Percentiles rank a stretch among this genome's conserved stretches.
Evolutionary conservation across 2,888 invertebrate species (phyloP).

Genomic region (Cetonia aurata): DNA sequence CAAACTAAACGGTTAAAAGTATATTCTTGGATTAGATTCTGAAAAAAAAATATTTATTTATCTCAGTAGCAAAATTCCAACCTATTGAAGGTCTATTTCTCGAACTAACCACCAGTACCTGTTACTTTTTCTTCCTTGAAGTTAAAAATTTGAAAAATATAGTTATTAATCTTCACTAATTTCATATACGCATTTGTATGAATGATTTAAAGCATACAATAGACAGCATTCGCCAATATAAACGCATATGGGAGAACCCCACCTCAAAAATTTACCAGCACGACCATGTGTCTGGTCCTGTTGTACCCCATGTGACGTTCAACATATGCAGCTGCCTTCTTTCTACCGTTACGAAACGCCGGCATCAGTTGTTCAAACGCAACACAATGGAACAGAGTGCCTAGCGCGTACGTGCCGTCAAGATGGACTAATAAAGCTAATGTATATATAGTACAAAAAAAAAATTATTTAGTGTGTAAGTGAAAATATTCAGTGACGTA

Average conservation of each 20-base stretch:
- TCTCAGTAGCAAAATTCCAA: too few relatives aligned
- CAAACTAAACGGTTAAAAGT: too few relatives aligned
- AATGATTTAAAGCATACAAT: not conserved
- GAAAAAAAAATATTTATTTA: too few relatives aligned
- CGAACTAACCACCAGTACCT: too few relatives aligned
- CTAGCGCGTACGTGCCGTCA: conserved; percentile 13
- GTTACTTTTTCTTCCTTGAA: too few relatives aligned
- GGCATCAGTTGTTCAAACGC: conserved; percentile 45
- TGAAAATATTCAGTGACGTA: conserved; percentile 5
- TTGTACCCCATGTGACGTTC: conserved; percentile 61
- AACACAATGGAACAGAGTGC: conserved; percentile 34
- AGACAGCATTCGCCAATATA: conserved; percentile 10
- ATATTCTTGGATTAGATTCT: too few relatives aligned
- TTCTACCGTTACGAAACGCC: conserved; percentile 56
- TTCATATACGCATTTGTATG: not conserved
- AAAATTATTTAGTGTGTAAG: conserved; percentile 6
- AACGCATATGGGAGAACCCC: conserved; percentile 27
- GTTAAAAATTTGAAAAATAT: not conserved
- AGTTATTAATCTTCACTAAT: not conserved
- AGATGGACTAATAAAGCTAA: conserved; percentile 17
- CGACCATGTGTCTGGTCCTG: conserved; percentile 33
- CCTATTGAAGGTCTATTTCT: too few relatives aligned
- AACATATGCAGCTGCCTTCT: conserved; percentile 64
- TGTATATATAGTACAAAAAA: not conserved
- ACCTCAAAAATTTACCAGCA: conserved; percentile 21